Percentiles rank a stretch among this genome's conserved stretches.
Evolutionary conservation across 1,140 invertebrate genomes (phyloP).

Genomic region (Aphaenogaster rudis): DNA sequence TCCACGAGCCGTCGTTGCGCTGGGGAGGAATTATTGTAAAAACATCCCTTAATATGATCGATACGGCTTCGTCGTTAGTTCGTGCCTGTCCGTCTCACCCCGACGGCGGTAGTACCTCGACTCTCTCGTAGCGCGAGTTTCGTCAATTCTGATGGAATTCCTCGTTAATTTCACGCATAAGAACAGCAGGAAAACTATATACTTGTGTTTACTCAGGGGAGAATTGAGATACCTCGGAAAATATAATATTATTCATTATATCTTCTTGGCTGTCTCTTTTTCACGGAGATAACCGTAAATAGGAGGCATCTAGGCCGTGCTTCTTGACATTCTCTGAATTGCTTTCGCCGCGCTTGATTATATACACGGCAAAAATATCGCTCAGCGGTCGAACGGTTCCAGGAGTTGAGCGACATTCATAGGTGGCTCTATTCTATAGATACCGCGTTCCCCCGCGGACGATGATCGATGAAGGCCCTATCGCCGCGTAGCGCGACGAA

Average conservation of each 20-base stretch:
- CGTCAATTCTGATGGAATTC: conserved; percentile 1
- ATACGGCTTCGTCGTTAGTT: conserved; percentile 76
- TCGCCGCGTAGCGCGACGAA: background rate
- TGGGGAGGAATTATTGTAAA: conserved; percentile 82
- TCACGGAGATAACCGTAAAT: background rate
- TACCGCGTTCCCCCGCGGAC: background rate
- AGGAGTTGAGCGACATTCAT: background rate
- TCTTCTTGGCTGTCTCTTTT: background rate
- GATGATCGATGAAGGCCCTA: background rate
- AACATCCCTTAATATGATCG: conserved; percentile 84
- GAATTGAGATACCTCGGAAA: background rate
- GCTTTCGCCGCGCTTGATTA: background rate
- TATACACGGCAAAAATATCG: background rate
- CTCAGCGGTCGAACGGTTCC: background rate
- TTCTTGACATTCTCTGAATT: background rate
- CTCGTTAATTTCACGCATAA: background rate
- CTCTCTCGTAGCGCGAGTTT: background rate
- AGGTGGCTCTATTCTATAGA: background rate
- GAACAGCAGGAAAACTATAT: background rate
- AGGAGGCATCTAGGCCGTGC: background rate
- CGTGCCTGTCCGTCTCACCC: conserved; percentile 61
- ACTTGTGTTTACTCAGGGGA: background rate
- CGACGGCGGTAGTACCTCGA: background rate
- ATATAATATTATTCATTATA: background rate
- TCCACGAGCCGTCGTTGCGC: conserved; percentile 59